Base-by-base conservation (phyloP, 2,888 invertebrate genomes). In the Phengaris arion region DNA sequence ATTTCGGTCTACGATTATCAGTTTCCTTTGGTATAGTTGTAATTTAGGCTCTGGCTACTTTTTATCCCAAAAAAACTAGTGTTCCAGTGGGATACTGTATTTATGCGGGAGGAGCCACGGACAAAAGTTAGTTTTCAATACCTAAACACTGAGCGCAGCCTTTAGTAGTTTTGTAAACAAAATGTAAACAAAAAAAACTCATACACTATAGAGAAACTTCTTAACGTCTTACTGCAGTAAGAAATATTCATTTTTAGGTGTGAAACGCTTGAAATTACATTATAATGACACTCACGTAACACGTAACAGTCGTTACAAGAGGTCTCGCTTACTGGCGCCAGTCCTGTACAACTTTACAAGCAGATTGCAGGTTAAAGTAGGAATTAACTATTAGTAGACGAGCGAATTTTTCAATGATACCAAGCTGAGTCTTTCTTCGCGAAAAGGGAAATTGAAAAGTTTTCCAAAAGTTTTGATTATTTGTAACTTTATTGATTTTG, bases 261-360 rank as follows among this genome's bases (percentile, higher is more conserved):
- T 45, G 64, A 45, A 45, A 64, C 35, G 64, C 59, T 64, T 64
- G 7, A 45, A 35, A 64, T 64, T 35, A 64, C 64, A 45, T 45
- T 35, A 35, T 64, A 64, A 64, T 64, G 64, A 64, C 64, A 64
- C 64, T 64, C 35, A 64, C 12, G 35, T 64, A 12, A 64, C 64
- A 64, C 64, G n/a, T n/a, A n/a, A n/a, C n/a, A 64, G 35, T 35
- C 35, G 45, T 4, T 45, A 13, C 13, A 64, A 64, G 64, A 35
- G 35, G 64, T 22, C 22, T 59, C 59, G 59, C 64, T 64, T 64
- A 12, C 35, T 10, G 12, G 10, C 64, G 22, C 57, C 59, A 45
- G 59, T 22, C 22, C 59, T 59, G 22, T 22, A 59, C 15, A 22
- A 59, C 59, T 59, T 54, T 59, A 22, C 59, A 10, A 59, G 22